phyloP scores from a whole-genome alignment of 2,797 vertebrate genomes.

The Zalophus californianus region DNA sequence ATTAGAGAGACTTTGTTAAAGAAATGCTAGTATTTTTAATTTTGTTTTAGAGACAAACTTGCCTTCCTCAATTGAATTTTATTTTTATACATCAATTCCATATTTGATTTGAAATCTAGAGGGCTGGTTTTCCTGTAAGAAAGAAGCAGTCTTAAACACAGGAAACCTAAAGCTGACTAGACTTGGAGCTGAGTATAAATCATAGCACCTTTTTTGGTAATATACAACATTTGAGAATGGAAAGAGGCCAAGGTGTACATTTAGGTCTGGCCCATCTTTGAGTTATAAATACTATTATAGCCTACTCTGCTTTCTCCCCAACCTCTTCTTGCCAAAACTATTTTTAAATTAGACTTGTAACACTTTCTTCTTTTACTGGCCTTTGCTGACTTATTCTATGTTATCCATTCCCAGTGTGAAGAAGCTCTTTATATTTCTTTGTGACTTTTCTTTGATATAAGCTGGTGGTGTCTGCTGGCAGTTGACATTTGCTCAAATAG shows the following conservation, averaged over 20 bases:
- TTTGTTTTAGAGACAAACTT: constrained; percentile 56
- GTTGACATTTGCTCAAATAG: constrained; percentile 63
- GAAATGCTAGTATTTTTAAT: constrained; percentile 44
- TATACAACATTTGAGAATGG: constrained; percentile 71
- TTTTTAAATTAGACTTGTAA: constrained; percentile 66
- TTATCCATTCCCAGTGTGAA: constrained; percentile 55
- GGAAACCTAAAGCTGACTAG: constrained; percentile 28
- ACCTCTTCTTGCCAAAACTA: constrained; percentile 69
- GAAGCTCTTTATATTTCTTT: constrained; percentile 70
- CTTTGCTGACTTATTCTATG: constrained; percentile 60
- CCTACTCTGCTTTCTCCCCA: constrained; percentile 71
- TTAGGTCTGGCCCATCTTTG: constrained; percentile 74
- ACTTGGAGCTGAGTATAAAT: constrained; percentile 68
- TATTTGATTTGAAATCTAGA: constrained; percentile 41
- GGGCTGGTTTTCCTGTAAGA: constrained; percentile 61
- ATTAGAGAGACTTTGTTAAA: constrained; percentile 51
- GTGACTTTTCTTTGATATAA: constrained; percentile 65
- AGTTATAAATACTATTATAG: constrained; percentile 79
- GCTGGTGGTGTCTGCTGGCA: constrained; percentile 18
- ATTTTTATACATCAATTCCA: constrained; percentile 36
- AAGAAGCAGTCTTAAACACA: constrained; percentile 66
- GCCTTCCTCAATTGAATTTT: constrained; percentile 35
- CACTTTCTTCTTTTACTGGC: constrained; percentile 64
- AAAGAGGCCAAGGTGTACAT: constrained; percentile 76
- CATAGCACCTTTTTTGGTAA: constrained; percentile 66